A percentile compares a stretch with the other conserved stretches of the same genome.
These are phyloP conservation scores for Mamestra brassicae DNA, from an alignment of 2,888 invertebrate genomes.

Conservation along the genomic window DNA sequence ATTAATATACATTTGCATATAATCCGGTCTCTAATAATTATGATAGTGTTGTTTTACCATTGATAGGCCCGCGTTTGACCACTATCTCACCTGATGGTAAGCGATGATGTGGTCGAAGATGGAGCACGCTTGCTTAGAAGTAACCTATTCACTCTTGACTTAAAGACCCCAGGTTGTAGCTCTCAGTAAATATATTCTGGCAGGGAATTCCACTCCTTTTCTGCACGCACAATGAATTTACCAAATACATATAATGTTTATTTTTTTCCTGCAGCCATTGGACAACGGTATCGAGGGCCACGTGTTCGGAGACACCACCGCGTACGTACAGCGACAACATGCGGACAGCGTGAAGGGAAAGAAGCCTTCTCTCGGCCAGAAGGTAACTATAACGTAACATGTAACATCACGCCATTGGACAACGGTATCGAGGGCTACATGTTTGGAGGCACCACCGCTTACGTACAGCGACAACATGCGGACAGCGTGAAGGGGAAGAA, in stretches of 20 bases:
- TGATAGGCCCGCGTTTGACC: too few species aligned
- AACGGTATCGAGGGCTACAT: slow-evolving; percentile 90
- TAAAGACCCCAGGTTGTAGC: too few species aligned
- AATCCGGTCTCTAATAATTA: too few species aligned
- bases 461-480: slow-evolving; percentile 89
- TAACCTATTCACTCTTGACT: too few species aligned
- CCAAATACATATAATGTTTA: background rate
- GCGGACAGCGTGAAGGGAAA: slow-evolving; percentile 82
- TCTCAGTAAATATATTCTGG: too few species aligned
- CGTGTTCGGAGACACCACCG: slow-evolving; percentile 85
- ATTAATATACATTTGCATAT: too few species aligned
- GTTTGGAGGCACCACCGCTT: slow-evolving; percentile 86
- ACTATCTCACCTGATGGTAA: too few species aligned
- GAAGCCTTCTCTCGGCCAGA: slow-evolving; percentile 86
- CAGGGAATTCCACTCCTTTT: too few species aligned
- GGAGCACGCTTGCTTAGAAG: too few species aligned
- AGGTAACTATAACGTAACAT: slow-evolving; percentile 71
- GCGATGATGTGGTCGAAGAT: too few species aligned
- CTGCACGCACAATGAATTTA: too few species aligned
- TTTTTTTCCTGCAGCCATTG: slow-evolving; percentile 76
- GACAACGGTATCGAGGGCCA: slow-evolving; percentile 90
- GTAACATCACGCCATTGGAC: slow-evolving; percentile 70
- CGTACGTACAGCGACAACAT: slow-evolving; percentile 90
- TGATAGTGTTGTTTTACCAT: too few species aligned
- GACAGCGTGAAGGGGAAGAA: slow-evolving; percentile 83